Evolutionary conservation across 2,888 invertebrate species (phyloP).

Genomic region (Philereme vetulata): DNA sequence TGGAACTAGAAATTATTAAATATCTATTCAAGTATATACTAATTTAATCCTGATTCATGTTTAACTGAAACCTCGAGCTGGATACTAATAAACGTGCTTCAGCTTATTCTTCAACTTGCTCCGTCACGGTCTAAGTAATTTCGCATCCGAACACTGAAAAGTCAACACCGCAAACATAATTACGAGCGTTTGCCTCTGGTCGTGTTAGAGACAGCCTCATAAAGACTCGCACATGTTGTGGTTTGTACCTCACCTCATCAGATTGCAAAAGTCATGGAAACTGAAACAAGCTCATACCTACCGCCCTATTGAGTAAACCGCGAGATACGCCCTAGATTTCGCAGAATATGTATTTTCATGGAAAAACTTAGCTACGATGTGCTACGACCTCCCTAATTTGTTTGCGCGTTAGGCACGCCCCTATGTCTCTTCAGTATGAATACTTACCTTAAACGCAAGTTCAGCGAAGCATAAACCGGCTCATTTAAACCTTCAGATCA

Average conservation of each 20-base stretch:
- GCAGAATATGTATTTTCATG: slow-evolving; percentile 1
- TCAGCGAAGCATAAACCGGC: no score
- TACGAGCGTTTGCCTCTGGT: slow-evolving; percentile 50
- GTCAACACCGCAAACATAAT: slow-evolving; percentile 53
- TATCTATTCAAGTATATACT: background rate
- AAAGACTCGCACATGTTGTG: slow-evolving; percentile 45
- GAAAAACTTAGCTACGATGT: no score
- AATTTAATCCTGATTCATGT: slow-evolving; percentile 23
- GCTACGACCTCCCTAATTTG: no score
- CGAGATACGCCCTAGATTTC: slow-evolving; percentile 8
- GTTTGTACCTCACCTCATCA: slow-evolving; percentile 29
- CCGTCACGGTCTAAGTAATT: slow-evolving; percentile 43
- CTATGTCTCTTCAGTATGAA: no score
- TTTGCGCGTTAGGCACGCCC: no score
- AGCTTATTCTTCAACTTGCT: slow-evolving; percentile 28
- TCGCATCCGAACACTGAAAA: slow-evolving; percentile 46
- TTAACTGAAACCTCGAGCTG: slow-evolving; percentile 20
- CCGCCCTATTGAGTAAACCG: slow-evolving; percentile 8
- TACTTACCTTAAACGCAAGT: no score
- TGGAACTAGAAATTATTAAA: no score
- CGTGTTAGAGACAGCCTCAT: slow-evolving; percentile 46
- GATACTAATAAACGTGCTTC: slow-evolving; percentile 27
- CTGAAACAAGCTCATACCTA: slow-evolving; percentile 1
- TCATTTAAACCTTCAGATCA: no score
- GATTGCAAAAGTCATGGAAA: slow-evolving; percentile 19